Base-by-base conservation (phyloP, 92 coral and sea anemone genomes). In the Palythoa heliodiscus region DNA sequence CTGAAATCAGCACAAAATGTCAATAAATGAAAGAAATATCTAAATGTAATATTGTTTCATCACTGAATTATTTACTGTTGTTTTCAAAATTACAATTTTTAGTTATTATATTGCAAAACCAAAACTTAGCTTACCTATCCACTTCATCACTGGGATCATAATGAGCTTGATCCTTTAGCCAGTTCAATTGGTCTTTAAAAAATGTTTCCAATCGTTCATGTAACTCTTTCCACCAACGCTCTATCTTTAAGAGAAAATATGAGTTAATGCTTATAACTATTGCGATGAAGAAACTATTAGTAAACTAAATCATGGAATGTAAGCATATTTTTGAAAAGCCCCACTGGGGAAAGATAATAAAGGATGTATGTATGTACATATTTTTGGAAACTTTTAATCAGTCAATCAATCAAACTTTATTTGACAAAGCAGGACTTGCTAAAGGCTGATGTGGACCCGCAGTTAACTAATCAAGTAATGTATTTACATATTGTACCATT, bases 141-240 rank as follows among this genome's bases (percentile, higher is more conserved):
- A 75, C 64, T 43, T 86, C 88, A 86, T 86, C 83, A 24, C 38
- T 75, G 43, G 88, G 88, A 76, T 86, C 88, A 86, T 86, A 86
- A 35, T 86, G 75, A 75, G 83, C 88, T 57, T 86, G 88, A 63
- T 86, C 88, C 83, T 76, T 86, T 13, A 86, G 88, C 88, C 88
- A 86, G 83, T 86, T 86, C 83, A 86, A 72, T n/a, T 86, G 77
- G 15, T 86, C 88, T 86, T 86, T 14, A 14, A 58, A 75, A 81
- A 54, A 86, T 11, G 55, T 86, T 64, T 86, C 88, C 83, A 86
- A 39, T 52, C 88, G 75, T 47, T 86, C 83, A 12, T 86, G 88
- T 11, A 86, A 24, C 82, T 84, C 87, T 73, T 84, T 84, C 87
- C 87, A 84, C 82, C 87, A 84, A 52, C 82, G 87, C 38, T 84